Conservation (phyloP, 2,797 vertebrate species). For the Helicolenus hilgendorfi region DNA sequence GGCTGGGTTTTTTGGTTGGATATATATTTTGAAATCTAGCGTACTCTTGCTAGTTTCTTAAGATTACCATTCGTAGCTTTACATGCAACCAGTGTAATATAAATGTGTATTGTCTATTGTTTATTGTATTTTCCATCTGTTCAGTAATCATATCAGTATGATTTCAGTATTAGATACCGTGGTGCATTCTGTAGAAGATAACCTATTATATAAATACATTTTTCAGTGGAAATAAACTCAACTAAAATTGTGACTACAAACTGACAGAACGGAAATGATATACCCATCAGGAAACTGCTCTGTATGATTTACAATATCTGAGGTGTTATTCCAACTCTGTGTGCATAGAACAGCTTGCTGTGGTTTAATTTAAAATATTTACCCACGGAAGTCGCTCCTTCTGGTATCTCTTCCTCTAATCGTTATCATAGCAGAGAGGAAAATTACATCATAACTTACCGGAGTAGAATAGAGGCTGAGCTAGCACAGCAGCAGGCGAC, state of each 20-base stretch:
- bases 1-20: too few species aligned
- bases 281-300: background rate
- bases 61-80: background rate
- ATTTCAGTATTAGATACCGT: background rate
- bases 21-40: too few species aligned
- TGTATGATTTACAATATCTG: slow-evolving; percentile 22
- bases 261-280: background rate
- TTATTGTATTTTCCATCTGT: slow-evolving; percentile 17
- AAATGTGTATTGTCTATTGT: slow-evolving; percentile 1
- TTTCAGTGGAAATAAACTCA: background rate
- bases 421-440: slow-evolving; percentile 57
- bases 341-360: slow-evolving; percentile 1
- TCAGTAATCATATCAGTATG: slow-evolving; percentile 4
- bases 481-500: slow-evolving; percentile 37
- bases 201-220: background rate
- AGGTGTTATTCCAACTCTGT: slow-evolving; percentile 7
- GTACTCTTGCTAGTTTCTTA: background rate
- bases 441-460: slow-evolving; percentile 80
- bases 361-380: slow-evolving; percentile 64
- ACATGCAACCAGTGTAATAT: slow-evolving; percentile 23
- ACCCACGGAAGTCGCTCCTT: slow-evolving; percentile 24
- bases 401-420: slow-evolving; percentile 42
- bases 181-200: background rate
- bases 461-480: slow-evolving; percentile 69
- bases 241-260: background rate